phyloP scores from a whole-genome alignment of 2,113 vertebrate genomes.

The Ciconia maguari region DNA sequence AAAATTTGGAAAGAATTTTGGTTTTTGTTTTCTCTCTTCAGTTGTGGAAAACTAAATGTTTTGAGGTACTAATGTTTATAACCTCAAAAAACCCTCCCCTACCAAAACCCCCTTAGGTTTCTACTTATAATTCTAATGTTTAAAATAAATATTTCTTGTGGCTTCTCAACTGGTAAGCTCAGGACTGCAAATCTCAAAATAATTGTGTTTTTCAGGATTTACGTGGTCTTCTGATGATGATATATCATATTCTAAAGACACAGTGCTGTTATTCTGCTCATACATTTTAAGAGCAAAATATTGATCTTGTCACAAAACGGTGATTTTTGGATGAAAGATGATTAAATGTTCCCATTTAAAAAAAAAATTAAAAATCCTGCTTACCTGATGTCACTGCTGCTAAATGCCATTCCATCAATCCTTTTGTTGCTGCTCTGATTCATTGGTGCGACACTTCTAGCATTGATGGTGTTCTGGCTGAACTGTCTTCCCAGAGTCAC shows the following conservation, averaged over 20 bases:
- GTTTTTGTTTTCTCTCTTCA: background rate
- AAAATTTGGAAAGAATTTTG: background rate
- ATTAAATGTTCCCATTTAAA: background rate
- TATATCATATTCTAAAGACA: background rate
- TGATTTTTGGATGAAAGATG: background rate
- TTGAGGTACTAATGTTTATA: background rate
- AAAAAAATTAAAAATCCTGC: background rate
- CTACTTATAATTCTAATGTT: background rate
- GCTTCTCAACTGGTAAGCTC: background rate
- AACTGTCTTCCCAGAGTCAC: background rate
- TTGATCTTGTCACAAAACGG: background rate
- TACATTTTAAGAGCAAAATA: background rate
- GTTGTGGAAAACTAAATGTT: background rate
- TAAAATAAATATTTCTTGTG: background rate
- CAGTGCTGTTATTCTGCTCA: background rate
- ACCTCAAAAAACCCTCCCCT: rapidly evolving
- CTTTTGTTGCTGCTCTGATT: background rate
- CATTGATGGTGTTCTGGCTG: background rate
- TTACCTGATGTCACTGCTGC: background rate
- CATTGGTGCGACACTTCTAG: background rate
- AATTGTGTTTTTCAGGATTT: background rate
- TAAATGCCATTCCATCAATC: background rate
- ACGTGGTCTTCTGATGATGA: background rate
- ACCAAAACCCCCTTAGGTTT: background rate
- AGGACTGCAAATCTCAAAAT: background rate